Percentiles rank a stretch among this genome's conserved stretches.
Evolutionary conservation across 2,888 invertebrate genomes (phyloP).

Genomic region (Drosophila engyochracea): DNA sequence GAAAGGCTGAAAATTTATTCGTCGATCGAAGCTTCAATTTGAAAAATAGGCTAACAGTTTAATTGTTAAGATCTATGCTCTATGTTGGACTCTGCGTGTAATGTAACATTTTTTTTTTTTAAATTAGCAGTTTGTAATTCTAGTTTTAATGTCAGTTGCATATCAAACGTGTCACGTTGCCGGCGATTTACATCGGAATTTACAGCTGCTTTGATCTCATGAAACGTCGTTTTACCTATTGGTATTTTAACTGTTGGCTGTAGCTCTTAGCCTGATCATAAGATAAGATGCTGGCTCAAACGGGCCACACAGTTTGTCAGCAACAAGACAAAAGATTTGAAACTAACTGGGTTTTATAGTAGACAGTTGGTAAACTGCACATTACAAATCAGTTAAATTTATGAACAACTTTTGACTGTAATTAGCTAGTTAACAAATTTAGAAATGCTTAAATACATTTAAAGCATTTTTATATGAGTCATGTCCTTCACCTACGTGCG

Average conservation of each 20-base stretch:
- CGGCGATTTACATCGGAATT: slow-evolving; percentile 33
- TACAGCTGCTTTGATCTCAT: slow-evolving; percentile 39
- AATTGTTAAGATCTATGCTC: slow-evolving; percentile 42
- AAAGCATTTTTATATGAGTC: slow-evolving; percentile 40
- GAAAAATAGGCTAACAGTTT: slow-evolving; percentile 58
- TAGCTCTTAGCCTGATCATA: slow-evolving; percentile 37
- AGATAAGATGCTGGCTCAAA: slow-evolving; percentile 44
- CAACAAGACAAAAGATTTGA: slow-evolving; percentile 42
- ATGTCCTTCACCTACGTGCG: slow-evolving; percentile 62
- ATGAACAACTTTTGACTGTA: not conserved
- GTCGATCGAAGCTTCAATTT: slow-evolving; percentile 17
- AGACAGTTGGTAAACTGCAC: not conserved
- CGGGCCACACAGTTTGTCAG: slow-evolving; percentile 38
- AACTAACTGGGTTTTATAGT: slow-evolving; percentile 28
- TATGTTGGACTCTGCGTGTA: not conserved
- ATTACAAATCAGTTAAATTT: slow-evolving; percentile 1
- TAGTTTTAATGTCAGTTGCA: slow-evolving; percentile 66
- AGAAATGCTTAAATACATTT: not conserved
- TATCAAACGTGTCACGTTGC: slow-evolving; percentile 55
- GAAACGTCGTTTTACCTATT: slow-evolving; percentile 30
- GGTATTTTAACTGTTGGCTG: slow-evolving; percentile 26
- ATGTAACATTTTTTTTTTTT: slow-evolving; percentile 27
- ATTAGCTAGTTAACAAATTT: not conserved
- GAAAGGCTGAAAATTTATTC: slow-evolving; percentile 49
- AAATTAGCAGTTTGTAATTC: slow-evolving; percentile 53